Evolutionary conservation across 2,797 vertebrate genomes (phyloP).

Genomic region (Spinus pinus): DNA sequence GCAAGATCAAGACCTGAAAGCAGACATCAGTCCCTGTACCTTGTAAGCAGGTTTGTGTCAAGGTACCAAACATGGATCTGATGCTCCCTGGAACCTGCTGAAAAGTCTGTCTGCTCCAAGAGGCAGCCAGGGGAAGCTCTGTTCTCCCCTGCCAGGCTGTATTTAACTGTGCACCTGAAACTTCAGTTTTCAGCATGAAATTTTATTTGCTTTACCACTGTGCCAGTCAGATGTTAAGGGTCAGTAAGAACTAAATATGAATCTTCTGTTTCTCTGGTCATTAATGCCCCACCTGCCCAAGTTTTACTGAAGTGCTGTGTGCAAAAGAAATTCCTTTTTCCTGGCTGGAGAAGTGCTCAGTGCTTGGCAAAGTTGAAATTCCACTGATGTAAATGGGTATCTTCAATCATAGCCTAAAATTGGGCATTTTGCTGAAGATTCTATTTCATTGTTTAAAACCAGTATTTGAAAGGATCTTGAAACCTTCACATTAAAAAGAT

Average conservation of each 20-base stretch:
- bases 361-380: neutral
- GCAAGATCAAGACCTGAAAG: neutral
- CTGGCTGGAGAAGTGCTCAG: neutral
- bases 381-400: neutral
- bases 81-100: neutral
- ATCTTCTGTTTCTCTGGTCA: neutral
- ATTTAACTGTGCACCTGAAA: neutral
- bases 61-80: accelerated
- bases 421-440: neutral
- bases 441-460: neutral
- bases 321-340: neutral
- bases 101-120: neutral
- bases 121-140: neutral
- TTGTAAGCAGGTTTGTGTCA: neutral
- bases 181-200: neutral
- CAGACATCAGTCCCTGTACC: neutral
- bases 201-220: neutral
- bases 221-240: neutral
- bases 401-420: neutral
- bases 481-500: neutral
- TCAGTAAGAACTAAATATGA: neutral
- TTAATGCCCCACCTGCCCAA: neutral
- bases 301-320: neutral
- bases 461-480: neutral
- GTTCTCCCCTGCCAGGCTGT: neutral